Evolutionary conservation across 2,888 invertebrate species (phyloP), one percentile per base, ranked within the genome.

Genomic region (Latrodectus hesperus): DNA sequence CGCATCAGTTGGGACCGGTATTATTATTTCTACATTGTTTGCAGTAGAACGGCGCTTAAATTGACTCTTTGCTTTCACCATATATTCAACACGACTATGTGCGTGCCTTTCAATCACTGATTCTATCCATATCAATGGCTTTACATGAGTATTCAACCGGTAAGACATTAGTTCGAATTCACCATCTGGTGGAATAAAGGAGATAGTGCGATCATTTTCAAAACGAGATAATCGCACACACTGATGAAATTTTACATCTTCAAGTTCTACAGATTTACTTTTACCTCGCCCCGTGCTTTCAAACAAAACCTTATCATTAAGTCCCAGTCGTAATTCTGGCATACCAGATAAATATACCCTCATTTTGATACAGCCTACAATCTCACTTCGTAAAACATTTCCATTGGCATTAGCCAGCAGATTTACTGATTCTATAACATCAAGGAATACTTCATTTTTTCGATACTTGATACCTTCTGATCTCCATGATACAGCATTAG

Each of bases 131-230:
- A 99, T 98, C 89, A 99, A 93, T 0, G 99, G 99, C 91, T 99
- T 99, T 91, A 96, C 98, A 92, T 98, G 98, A 17, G 99, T 99
- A 92, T 98, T 99, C 60, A 99, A 93, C 81, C 99, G 94, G 92
- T 99, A 99, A 0, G 98, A 98, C 99, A 99, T 99, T 86, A 99
- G 93, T 92, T 99, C 99, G 93, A 99, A 99, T 92, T 99, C 99
- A 22, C 99, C 99, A 93, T 99, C 99, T 0, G 99, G 99, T 84
- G 99, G 99, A 91, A 99, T 98, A 92, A 99, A 99, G 0, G 97
- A 98, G 91, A 99, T 99, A 0, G 99, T 99, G 83, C 99, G 94
- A 92, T 99, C 99, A 92, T 99, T 99, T 92, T 99, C 99, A 92
- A 99, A 99, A 89, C 99, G 94, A 0, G 99, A 99, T 89, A 99